These are phyloP conservation scores for Syrrhaptes paradoxus DNA, from an alignment of 2,113 vertebrate species.

Conservation along the genomic window DNA sequence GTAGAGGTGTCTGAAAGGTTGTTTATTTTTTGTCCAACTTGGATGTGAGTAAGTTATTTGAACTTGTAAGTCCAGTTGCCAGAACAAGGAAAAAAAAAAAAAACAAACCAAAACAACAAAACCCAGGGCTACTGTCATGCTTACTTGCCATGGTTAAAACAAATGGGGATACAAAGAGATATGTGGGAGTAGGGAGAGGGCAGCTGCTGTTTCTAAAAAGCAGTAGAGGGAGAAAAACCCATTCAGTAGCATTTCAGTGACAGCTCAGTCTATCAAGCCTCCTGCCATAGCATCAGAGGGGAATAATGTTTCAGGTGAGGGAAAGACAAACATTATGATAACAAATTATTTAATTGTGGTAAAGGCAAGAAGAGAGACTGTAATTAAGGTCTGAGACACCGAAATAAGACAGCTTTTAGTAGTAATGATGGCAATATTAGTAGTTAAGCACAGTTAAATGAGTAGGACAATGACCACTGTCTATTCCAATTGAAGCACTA, in stretches of 20 bases:
- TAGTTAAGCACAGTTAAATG: neutral
- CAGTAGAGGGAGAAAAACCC: neutral
- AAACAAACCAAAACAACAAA: neutral
- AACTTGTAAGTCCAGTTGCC: neutral
- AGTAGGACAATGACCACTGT: neutral
- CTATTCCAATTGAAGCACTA: neutral
- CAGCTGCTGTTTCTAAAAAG: neutral
- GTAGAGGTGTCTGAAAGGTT: neutral
- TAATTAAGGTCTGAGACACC: neutral
- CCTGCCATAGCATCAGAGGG: neutral
- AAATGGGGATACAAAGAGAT: neutral
- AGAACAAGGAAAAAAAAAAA: neutral
- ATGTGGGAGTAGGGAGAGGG: neutral
- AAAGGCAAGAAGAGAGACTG: neutral
- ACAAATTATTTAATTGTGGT: neutral
- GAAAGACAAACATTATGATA: neutral
- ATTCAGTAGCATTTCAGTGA: neutral
- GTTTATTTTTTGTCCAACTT: neutral
- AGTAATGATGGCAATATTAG: neutral
- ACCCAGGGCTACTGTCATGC: neutral
- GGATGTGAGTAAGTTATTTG: neutral
- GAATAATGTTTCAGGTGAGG: neutral
- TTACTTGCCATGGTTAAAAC: neutral
- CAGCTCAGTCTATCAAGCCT: neutral
- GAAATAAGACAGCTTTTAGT: neutral